Percentiles rank a stretch among this genome's conserved stretches.
phyloP scores from a whole-genome alignment of 1,140 invertebrate genomes.

The Sarcophaga peregrina region DNA sequence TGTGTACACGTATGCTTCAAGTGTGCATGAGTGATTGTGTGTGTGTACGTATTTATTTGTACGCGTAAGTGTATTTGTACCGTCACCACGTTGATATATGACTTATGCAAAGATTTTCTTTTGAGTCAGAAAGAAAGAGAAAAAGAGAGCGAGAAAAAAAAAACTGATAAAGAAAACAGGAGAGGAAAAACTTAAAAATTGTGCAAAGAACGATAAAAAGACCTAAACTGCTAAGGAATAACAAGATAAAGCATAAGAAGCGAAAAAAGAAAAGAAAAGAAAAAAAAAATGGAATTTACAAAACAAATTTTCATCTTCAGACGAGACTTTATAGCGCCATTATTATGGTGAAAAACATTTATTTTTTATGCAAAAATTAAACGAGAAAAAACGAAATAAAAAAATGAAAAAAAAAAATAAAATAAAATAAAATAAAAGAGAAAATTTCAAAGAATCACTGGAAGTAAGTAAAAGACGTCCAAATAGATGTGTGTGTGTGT shows the following conservation, averaged over 20 bases:
- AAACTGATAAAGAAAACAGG: background rate
- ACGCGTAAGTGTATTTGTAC: background rate
- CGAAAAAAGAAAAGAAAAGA: conserved; percentile 22
- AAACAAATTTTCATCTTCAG: conserved; percentile 33
- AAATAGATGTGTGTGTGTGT: background rate
- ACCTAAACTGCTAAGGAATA: conserved; percentile 3
- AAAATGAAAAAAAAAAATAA: background rate
- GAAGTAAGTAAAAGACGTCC: too few species aligned
- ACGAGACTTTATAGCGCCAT: conserved; percentile 36
- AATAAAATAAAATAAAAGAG: background rate
- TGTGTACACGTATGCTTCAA: background rate
- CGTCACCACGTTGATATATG: conserved; percentile 31
- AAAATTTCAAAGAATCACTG: too few species aligned
- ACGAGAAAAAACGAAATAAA: background rate
- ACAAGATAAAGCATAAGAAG: background rate
- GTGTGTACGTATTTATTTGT: background rate
- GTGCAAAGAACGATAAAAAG: background rate
- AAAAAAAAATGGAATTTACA: too few species aligned
- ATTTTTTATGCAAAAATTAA: conserved; percentile 25
- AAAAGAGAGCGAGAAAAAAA: background rate
- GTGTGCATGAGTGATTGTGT: background rate
- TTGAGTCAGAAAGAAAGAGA: background rate
- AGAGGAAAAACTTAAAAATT: background rate
- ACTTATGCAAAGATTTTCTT: conserved; percentile 35
- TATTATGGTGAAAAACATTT: conserved; percentile 23